phyloP scores from a whole-genome alignment of 2,113 vertebrate species.

The Epinephelus moara region DNA sequence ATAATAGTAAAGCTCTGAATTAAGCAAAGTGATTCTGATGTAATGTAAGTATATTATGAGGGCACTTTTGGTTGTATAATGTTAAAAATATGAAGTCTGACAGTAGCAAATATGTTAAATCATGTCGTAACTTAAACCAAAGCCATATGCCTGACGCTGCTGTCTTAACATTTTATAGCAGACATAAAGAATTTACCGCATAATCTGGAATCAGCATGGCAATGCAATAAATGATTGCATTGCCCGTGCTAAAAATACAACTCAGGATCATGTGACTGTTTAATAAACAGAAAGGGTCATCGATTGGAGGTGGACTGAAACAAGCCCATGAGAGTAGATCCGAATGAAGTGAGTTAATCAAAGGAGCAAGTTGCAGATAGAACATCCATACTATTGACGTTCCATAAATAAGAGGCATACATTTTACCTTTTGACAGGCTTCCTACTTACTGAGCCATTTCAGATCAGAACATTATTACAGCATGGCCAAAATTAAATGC shows the following conservation, averaged over 20 bases:
- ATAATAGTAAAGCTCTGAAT: constrained; percentile 14
- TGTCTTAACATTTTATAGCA: constrained; percentile 24
- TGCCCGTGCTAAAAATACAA: constrained; percentile 63
- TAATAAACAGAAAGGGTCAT: constrained; percentile 69
- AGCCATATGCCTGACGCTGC: background rate
- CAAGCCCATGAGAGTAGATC: constrained; percentile 69
- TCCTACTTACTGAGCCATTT: constrained; percentile 62
- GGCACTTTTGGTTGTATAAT: background rate
- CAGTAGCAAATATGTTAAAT: background rate
- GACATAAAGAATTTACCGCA: constrained; percentile 19
- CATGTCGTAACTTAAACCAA: background rate
- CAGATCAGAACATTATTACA: constrained; percentile 42
- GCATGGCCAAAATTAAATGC: constrained; percentile 22
- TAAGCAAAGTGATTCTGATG: constrained; percentile 9
- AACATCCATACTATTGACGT: constrained; percentile 80
- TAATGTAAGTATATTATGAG: constrained; percentile 5
- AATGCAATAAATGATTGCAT: constrained; percentile 51
- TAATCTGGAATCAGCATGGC: constrained; percentile 55
- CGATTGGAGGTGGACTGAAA: constrained; percentile 67
- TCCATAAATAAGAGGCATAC: constrained; percentile 78
- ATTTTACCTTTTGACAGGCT: constrained; percentile 67
- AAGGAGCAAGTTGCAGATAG: constrained; percentile 71
- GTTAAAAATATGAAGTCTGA: background rate
- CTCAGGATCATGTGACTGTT: constrained; percentile 63
- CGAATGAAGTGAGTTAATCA: constrained; percentile 83